Base-by-base conservation (phyloP, 2,113 vertebrate species). In the Coregonus clupeaformis region DNA sequence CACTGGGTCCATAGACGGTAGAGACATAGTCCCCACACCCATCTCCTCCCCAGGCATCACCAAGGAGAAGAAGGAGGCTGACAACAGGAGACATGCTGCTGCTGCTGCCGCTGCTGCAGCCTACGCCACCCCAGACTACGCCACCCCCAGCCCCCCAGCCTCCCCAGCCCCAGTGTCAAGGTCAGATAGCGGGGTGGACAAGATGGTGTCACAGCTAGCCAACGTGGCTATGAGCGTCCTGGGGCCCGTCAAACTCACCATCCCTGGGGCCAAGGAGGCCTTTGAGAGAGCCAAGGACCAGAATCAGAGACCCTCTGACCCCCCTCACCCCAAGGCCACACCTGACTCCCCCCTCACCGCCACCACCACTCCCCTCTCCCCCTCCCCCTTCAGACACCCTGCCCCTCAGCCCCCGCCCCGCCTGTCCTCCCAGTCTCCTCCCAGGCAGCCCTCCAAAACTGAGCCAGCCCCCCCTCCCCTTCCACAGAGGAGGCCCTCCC, bases 231-330 rank as follows among this genome's bases (percentile, higher is more conserved):
- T 93, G 73, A 94, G 92, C 0, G 75, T 94, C 20, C 67, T 94
- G 29, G 94, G 92, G 11, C 94, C 94, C 0, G 84, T 93, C 64
- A 94, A 93, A 76, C 92, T 95, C 47, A 90, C 78, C n/a, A 20
- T 84, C 12, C 78, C 89, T 30, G 84, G 79, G 42, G 84, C 91
- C 1, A 90, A 82, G 82, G 90, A 92, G 47, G 73, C 81, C 69
- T 69, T 69, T 27, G 91, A 91, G 62, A 86, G 62, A 22, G 83
- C 67, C 57, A 93, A 90, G 59, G 93, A 93, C 59, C 83, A 78
- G 71, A 82, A 78, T 70, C 76, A 77, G 3, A 57, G 49, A 52
- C 16, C 16, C 49, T 52, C 49, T 1, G 1, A 18, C 49, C 14
- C 49, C 16, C 1, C 49, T 52, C 49, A 52, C 80, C 32, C 75